Evolutionary conservation across 2,888 invertebrate genomes (phyloP), one percentile per base, ranked within the genome.

Genomic region (Xanthorhoe spadicearia): DNA sequence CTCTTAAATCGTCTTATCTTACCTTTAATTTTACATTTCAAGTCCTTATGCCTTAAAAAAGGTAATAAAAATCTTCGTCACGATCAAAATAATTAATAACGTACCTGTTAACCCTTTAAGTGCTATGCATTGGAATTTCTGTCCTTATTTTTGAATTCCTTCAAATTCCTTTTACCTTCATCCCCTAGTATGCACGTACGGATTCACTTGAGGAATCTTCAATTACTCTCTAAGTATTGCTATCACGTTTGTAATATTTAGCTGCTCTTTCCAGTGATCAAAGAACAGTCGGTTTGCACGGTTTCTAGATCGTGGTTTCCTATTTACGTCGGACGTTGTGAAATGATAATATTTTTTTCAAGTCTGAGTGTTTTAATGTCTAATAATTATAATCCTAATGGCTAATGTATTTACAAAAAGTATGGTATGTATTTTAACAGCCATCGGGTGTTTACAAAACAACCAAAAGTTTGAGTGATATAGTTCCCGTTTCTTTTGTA

Each of bases 221-320:
- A 71, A 70, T 72, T 73, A 67, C 66, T 62, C 61, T 63, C 64
- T 68, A 69, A 58, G 60, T 64, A 74, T 73, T 67, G 69, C 59
- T 58, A 74, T 81, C 82, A 82, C 82, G 80, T 80, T 76, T 81
- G 77, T 77, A 79, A 80, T 80, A 80, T 80, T 80, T 77, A 78
- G 77, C 76, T 57, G 77, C 74, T 74, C 79, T 77, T 75, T 73
- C 68, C 70, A 52, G 66, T 72, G 77, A 81, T 81, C 80, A 81
- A 80, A 79, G 70, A 71, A 65, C 43, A 53, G 35, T 35, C 48
- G 49, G 49, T 54, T n/a, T 58, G 57, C 58, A 57, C 38, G 63
- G 35, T 35, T 35, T 38, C 18, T 46, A 18, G 28, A 57, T 46
- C 49, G 50, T 38, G 10, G 50, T 35, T n/a, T 49, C 53, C 64